Conservation (phyloP, 2,888 invertebrate species). For the Acanthococcus lagerstroemiae region DNA sequence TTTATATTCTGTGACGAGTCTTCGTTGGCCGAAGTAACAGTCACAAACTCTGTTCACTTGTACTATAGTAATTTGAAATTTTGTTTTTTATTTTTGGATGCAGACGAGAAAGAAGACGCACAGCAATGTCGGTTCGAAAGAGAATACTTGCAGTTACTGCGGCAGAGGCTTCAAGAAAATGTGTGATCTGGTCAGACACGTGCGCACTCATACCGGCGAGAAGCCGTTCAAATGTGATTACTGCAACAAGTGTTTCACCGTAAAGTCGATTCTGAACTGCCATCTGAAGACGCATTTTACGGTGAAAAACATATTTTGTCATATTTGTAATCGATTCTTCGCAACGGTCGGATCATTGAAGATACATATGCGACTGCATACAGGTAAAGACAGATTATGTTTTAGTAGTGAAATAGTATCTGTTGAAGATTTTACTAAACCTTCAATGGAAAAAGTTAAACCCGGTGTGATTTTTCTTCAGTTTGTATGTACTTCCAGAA, state of each 20-base stretch:
- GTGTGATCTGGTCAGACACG: constrained; percentile 50
- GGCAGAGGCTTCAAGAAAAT: constrained; percentile 57
- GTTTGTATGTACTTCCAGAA: background rate
- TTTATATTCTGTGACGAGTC: no score
- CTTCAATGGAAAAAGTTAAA: background rate
- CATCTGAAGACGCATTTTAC: constrained; percentile 52
- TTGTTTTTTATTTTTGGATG: constrained; percentile 6
- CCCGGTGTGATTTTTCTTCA: background rate
- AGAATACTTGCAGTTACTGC: constrained; percentile 49
- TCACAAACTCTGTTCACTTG: no score
- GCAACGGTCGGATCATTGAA: constrained; percentile 56
- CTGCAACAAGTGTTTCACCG: constrained; percentile 51
- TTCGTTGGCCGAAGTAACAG: no score
- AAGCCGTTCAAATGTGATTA: constrained; percentile 51
- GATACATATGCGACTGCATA: constrained; percentile 57
- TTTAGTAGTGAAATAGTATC: no score
- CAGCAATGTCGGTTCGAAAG: background rate
- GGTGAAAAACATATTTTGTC: constrained; percentile 50
- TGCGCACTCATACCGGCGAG: constrained; percentile 52
- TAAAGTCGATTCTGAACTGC: constrained; percentile 55
- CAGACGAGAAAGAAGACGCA: constrained; percentile 35
- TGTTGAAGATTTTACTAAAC: no score
- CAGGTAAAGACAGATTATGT: constrained; percentile 43
- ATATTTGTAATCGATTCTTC: constrained; percentile 53
- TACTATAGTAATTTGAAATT: no score